Evolutionary conservation across 2,888 invertebrate genomes (phyloP).

Genomic region (Euzophera pinguis): DNA sequence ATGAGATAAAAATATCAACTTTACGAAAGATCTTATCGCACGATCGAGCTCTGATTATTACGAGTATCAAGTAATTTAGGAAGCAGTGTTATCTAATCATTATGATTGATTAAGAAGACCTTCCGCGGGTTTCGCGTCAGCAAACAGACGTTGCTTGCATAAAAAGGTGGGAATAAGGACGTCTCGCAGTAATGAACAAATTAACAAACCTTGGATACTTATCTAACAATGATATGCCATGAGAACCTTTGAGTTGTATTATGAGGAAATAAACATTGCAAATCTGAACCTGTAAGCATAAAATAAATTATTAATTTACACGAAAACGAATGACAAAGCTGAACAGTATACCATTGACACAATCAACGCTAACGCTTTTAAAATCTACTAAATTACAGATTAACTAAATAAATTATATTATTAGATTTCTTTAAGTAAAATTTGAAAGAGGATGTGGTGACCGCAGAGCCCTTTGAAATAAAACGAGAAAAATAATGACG

Average conservation of each 20-base stretch:
- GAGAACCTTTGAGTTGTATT: slow-evolving; percentile 1
- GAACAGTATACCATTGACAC: no score
- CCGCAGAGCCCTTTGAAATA: no score
- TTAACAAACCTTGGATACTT: slow-evolving; percentile 6
- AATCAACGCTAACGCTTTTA: no score
- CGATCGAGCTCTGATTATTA: background rate
- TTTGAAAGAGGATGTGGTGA: no score
- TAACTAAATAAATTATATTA: no score
- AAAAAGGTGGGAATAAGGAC: slow-evolving; percentile 1
- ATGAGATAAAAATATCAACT: background rate
- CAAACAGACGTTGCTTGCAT: background rate
- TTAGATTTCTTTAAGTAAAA: no score
- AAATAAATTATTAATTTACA: no score
- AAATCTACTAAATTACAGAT: no score
- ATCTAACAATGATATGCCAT: slow-evolving; percentile 1
- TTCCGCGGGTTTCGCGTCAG: background rate
- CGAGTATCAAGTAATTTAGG: background rate
- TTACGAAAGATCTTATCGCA: background rate
- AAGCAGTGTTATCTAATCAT: slow-evolving; percentile 4
- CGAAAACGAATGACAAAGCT: no score
- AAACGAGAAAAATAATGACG: no score
- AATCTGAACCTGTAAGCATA: no score
- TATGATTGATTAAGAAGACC: slow-evolving; percentile 3
- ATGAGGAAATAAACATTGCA: background rate
- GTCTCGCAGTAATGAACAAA: background rate